phyloP scores from a whole-genome alignment of 2,797 vertebrate genomes.

The Sciurus carolinensis region DNA sequence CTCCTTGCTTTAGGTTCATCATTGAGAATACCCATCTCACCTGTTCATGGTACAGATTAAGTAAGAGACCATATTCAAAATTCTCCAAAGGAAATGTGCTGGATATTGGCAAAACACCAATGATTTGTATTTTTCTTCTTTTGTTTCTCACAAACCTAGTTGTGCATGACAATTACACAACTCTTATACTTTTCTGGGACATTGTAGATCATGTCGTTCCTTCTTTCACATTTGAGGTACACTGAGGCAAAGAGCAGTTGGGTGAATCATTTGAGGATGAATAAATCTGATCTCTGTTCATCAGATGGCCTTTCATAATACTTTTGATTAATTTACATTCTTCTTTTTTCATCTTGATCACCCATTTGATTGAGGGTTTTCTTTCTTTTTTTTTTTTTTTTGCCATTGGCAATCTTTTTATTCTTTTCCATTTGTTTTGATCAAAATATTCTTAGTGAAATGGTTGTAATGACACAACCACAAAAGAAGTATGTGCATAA shows the following conservation, averaged over 20 bases:
- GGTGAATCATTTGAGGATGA: not conserved
- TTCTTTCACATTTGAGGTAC: constrained; percentile 33
- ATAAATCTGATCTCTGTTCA: not conserved
- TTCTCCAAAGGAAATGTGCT: not conserved
- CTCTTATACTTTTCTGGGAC: not conserved
- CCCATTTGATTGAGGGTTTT: not conserved
- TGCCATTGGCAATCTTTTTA: not conserved
- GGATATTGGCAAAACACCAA: not conserved
- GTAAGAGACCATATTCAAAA: not conserved
- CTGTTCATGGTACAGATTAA: not conserved
- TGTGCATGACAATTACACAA: not conserved
- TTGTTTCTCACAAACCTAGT: not conserved
- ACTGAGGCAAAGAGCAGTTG: not conserved
- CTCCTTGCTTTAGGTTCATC: not conserved
- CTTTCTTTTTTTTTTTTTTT: not conserved
- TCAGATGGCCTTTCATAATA: not conserved
- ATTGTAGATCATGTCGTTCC: not conserved
- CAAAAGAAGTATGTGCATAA: not conserved
- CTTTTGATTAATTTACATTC: not conserved
- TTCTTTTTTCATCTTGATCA: constrained; percentile 14
- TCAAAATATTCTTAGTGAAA: not conserved
- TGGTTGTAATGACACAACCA: not conserved
- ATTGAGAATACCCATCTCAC: not conserved
- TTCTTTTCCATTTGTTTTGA: constrained; percentile 43
- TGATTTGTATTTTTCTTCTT: not conserved